Base-by-base conservation (phyloP, 1,140 invertebrate species). In the Vanessa tameamea region DNA sequence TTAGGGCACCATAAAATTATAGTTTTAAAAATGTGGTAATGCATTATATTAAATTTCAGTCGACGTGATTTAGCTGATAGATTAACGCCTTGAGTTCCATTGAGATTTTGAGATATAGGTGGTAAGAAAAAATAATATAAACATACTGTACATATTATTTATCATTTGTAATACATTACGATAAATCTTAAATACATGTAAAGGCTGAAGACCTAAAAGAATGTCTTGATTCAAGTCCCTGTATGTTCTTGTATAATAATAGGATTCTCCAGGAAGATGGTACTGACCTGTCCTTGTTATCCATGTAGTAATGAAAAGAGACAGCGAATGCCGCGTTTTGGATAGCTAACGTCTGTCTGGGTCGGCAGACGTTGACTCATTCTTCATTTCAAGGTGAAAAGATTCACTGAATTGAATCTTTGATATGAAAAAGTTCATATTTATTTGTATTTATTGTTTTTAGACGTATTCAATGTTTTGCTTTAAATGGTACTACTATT, bases 361-460 rank as follows among this genome's bases (percentile, higher is more conserved):
- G 64, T 71, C 47, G 51, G 68, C 72, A 74, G 76, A 79, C 78
- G 75, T 55, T 79, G 78, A 79, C 65, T 79, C 78, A 79, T 48
- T 23, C 47, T 57, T 11, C 64, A 57, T 73, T 67, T 73, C 64
- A 73, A 73, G 72, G 72, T 67, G 59, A 73, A 57, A 15, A 73
- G 50, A 65, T 43, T 64, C 37, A 69, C 43, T 59, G 14, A 47
- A 61, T 64, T 65, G 64, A 57, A 67, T 73, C 53, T 73, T 73
- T 11, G 9, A 43, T 43, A 43, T 43, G 13, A 47, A 67, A 59
- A 26, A 14, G 20, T 55, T 20, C 47, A 48, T 66, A n/a, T 37
- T 13, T 50, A 57, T 72, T 72, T 68, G 47, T 43, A 64, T 55
- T 68, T 55, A 67, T 53, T 26, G 26, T 43, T 16, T 55, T 67